A percentile compares a stretch with the other conserved stretches of the same genome.
phyloP scores from a whole-genome alignment of 1,140 invertebrate genomes.

The Aphelenchoides fujianensis region DNA sequence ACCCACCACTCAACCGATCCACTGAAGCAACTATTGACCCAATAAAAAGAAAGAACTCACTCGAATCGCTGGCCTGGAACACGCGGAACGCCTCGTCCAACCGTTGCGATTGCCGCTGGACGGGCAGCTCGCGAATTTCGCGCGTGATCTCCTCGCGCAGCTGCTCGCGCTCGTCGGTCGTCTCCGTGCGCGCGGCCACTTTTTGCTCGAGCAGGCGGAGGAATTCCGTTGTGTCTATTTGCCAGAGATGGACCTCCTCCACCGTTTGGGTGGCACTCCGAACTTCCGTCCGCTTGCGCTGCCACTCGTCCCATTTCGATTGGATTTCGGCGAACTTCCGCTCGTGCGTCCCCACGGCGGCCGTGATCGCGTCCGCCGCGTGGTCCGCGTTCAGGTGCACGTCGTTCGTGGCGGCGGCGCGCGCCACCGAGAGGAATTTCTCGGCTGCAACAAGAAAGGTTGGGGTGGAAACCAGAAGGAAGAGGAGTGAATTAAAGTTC shows the following conservation, averaged over 20 bases:
- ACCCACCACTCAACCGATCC: no score
- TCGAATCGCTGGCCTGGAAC: no score
- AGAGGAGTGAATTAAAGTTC: no score
- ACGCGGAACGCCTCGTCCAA: background rate
- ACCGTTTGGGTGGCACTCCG: constrained; percentile 17
- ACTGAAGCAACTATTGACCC: no score
- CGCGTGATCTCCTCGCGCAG: constrained; percentile 37
- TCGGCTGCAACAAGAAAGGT: no score
- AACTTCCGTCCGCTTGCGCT: constrained; percentile 13
- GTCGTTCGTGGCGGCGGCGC: constrained; percentile 30
- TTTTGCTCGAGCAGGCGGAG: constrained; percentile 21
- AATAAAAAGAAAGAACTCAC: no score
- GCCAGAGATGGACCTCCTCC: constrained; percentile 43
- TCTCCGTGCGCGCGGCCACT: background rate
- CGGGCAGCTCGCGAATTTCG: constrained; percentile 12
- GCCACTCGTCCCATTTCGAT: constrained; percentile 49
- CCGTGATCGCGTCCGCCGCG: constrained; percentile 36
- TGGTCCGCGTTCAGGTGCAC: constrained; percentile 34
- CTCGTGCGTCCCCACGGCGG: constrained; percentile 39
- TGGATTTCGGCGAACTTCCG: constrained; percentile 42
- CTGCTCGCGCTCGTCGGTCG: constrained; percentile 9
- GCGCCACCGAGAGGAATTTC: constrained; percentile 37
- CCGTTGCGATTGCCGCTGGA: constrained; percentile 3
- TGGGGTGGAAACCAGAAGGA: no score
- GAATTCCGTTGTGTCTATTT: constrained; percentile 35